phyloP scores from a whole-genome alignment of 30 jellyfish, hydroid and myxozoan species.

The Haliclystus octoradiatus region DNA sequence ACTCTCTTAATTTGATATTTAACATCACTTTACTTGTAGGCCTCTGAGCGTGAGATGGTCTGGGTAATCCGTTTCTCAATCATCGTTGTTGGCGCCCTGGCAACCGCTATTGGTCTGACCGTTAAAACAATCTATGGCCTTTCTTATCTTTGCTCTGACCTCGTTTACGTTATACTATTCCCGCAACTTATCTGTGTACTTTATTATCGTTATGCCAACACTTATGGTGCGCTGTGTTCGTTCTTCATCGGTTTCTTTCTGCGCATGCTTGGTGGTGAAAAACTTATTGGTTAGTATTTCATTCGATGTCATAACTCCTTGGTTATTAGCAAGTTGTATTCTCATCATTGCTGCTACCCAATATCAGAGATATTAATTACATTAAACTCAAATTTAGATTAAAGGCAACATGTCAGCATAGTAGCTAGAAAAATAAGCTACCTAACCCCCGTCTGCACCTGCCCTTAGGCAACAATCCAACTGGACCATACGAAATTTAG shows the following conservation, averaged over 20 bases:
- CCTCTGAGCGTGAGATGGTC: slow-evolving; percentile 75
- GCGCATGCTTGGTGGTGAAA: slow-evolving; percentile 85
- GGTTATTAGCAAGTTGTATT: no score
- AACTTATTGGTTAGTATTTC: slow-evolving; percentile 47
- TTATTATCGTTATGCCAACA: slow-evolving; percentile 72
- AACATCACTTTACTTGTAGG: slow-evolving; percentile 65
- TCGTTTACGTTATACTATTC: slow-evolving; percentile 80
- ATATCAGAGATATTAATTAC: no score
- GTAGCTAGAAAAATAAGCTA: no score
- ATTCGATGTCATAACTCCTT: no score
- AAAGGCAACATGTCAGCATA: no score
- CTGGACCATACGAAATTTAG: no score
- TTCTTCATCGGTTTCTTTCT: slow-evolving; percentile 65
- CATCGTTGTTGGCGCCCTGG: slow-evolving; percentile 81
- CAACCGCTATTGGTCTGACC: slow-evolving; percentile 79
- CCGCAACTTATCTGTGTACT: slow-evolving; percentile 92
- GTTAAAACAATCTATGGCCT: slow-evolving; percentile 86
- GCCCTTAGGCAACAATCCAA: no score
- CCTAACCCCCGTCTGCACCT: no score
- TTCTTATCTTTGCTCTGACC: slow-evolving; percentile 88
- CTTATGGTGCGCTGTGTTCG: slow-evolving; percentile 82
- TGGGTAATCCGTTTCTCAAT: slow-evolving; percentile 87
- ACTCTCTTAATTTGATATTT: no score
- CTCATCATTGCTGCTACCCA: no score
- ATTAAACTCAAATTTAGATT: no score